Base-by-base conservation (phyloP, 2,888 invertebrate genomes). In the Hyalella azteca region DNA sequence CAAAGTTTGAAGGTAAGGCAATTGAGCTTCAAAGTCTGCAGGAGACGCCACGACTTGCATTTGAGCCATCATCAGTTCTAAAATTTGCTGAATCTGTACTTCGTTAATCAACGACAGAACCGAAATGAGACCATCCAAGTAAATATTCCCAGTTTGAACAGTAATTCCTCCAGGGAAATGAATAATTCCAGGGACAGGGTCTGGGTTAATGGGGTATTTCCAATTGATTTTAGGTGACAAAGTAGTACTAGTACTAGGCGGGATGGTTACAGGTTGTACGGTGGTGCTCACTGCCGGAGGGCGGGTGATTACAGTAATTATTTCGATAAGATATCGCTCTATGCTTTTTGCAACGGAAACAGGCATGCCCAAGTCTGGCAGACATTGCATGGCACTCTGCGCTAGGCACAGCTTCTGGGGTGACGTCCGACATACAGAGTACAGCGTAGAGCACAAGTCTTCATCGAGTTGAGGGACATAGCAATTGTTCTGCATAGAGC, bases 381-480 rank as follows among this genome's bases (percentile, higher is more conserved):
- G 26, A 26, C 75, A 75, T 1, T 75, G 40, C 3, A 41, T 22
- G 3, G 45, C 45, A n/a, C 41, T 41, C 19, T 75, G 75, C n/a
- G 75, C 75, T 11, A 75, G 32, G 36, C 75, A 75, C 36, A 75
- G 40, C 22, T 41, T 40, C 22, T 75, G 22, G 26, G 75, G 75
- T 13, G 75, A 45, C 0, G 75, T n/a, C 15, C 26, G 41, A 29
- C 75, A 75, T 0, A 75, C n/a, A 7, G 75, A 75, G n/a, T 41
- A 45, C 4, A 75, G 45, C n/a, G 75, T 26, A n/a, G 40, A 15
- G 40, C 75, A 75, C n/a, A 75, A 75, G 13, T 75, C 75, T 41
- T 41, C 3, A 5, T 40, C 75, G 41, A 75, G 26, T 45, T 45
- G 13, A 3, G 75, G 75, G 3, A 75, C 36, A 15, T 45, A 7